Evolutionary conservation across 2,888 invertebrate species (phyloP).

Genomic region (Lasioglossum malachurum): DNA sequence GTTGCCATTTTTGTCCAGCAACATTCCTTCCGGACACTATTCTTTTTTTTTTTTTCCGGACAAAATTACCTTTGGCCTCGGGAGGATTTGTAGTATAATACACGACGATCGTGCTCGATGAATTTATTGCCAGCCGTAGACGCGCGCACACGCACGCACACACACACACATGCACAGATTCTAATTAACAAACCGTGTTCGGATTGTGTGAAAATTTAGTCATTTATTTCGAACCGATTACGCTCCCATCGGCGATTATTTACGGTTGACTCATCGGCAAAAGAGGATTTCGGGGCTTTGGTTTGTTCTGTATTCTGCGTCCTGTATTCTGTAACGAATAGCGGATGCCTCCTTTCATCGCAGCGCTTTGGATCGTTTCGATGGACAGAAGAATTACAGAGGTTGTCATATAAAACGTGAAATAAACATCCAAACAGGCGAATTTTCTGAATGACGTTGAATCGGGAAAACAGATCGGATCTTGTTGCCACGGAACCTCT

Average conservation of each 20-base stretch:
- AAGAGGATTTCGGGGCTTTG: slow-evolving; percentile 12
- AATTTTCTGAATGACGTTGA: too few relatives aligned
- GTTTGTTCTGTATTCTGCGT: background rate
- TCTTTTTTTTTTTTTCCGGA: background rate
- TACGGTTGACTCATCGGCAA: slow-evolving; percentile 16
- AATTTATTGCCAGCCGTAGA: slow-evolving; percentile 30
- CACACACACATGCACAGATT: background rate
- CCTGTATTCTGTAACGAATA: slow-evolving; percentile 5
- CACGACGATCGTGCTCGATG: background rate
- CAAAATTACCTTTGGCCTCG: background rate
- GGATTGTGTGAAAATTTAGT: slow-evolving; percentile 7
- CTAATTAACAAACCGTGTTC: background rate
- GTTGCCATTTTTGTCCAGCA: background rate
- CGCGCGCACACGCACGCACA: too few relatives aligned
- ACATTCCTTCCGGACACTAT: background rate
- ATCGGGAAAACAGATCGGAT: background rate
- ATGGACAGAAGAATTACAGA: background rate
- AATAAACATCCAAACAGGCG: background rate
- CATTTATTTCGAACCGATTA: slow-evolving; percentile 28
- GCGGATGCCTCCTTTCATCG: slow-evolving; percentile 23
- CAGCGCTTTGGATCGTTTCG: background rate
- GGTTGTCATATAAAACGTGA: background rate
- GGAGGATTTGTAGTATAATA: background rate
- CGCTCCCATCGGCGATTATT: slow-evolving; percentile 20
- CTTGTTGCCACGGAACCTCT: background rate